Base-by-base conservation (phyloP, 1,140 invertebrate genomes). In the Achroia grisella region DNA sequence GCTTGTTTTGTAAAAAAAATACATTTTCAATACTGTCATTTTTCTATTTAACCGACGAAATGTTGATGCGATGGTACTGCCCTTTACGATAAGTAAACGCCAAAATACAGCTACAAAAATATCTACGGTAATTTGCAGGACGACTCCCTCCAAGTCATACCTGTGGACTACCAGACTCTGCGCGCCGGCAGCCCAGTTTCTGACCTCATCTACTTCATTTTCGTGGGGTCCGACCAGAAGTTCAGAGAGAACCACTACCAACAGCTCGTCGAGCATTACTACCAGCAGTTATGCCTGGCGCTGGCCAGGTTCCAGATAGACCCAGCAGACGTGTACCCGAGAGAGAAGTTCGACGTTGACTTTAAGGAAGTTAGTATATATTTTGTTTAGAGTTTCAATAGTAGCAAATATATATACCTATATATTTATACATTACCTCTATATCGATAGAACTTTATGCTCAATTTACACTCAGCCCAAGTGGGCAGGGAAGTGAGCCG, bases 181-280 rank as follows among this genome's bases (percentile, higher is more conserved):
- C 82, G 87, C 31, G 71, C 71, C n/a, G 65, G 78, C 9, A 87
- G 87, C 17, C 80, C 88, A 1, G 62, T 79, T 0, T 48, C 79
- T 0, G 90, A 91, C 57, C 51, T 91, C 2, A 35, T 81, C 14
- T 89, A 89, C 49, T 86, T 89, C 48, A 58, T 90, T 2, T 87
- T 87, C 56, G 78, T 75, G 2, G 87, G 87, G 10, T 82, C 88
- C 0, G 76, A 86, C 29, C 59, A 75, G 10, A 56, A 80, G 10
- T 73, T 87, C 12, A 65, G 88, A 1, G 51, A 53, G 3, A 28
- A 81, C 23, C 48, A 88, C 48, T 87, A 68, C 44, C 62, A 87
- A 14, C 41, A 73, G 6, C 56, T 88, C 1, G 27, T 89, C 6
- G 63, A 80, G 10, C 54, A 75, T 29, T 90, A 89, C 57, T 77